Base-by-base conservation (phyloP, 2,113 vertebrate genomes). In the Aphyosemion australe region DNA sequence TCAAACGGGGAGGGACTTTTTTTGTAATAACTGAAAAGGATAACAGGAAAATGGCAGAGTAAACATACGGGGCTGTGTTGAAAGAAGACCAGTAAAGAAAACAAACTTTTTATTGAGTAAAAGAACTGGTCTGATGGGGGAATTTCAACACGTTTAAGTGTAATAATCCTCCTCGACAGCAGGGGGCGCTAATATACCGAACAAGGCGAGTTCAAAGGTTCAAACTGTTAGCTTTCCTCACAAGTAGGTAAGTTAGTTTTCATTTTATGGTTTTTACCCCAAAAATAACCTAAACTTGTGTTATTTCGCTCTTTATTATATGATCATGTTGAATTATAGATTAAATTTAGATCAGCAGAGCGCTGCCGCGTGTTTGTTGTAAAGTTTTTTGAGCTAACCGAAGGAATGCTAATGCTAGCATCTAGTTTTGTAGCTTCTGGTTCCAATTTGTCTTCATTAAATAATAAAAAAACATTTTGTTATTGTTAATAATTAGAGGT, bases 141-240 rank as follows among this genome's bases (percentile, higher is more conserved):
- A 32, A 34, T 32, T 53, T 53, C 8, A 6, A 52, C 26, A 26
- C 5, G 15, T 32, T 32, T 5, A 41, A 16, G 5, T 5, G 20
- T 8, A 12, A 15, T 1, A n/a, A 11, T 1, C 15, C 15, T 12
- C 76, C 70, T 0, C 0, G 14, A 6, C 84, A 55, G 56, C 0
- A 76, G 82, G 77, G 8, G 76, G 74, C 76, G 63, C 3, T 49
- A 8, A 1, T 16, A 32, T 11, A 1, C 50, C 2, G 16, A 21
- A 12, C n/a, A 2, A 2, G 12, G 1, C 14, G 5, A 8, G 8
- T 37, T 1, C 9, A 37, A 37, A 37, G 14, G 8, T 37, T 1
- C 9, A 37, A 37, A 37, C 34, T 37, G 34, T 37, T 37, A 37
- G 34, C 34, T 37, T 26, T 0, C 34, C 34, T 8, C 34, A 37